Evolutionary conservation across 37 sponge, comb jelly and placozoan species (phyloP).

Genomic region (Tethya wilhelma): DNA sequence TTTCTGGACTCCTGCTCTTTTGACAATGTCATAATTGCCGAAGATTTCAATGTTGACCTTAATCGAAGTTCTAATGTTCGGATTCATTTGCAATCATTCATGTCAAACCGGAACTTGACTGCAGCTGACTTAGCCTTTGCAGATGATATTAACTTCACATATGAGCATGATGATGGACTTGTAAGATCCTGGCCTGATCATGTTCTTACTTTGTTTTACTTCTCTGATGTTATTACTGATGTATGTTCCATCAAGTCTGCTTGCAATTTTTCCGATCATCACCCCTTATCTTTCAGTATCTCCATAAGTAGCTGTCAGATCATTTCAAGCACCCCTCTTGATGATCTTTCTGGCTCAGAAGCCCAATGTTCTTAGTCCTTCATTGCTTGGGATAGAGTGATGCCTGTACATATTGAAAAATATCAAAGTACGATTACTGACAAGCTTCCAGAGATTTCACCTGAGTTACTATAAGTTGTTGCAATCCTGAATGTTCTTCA

Average conservation of each 20-base stretch:
- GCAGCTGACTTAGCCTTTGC: background rate
- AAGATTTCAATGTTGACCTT: background rate
- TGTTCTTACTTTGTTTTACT: background rate
- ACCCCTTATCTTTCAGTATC: background rate
- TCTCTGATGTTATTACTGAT: background rate
- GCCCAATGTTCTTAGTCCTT: no score
- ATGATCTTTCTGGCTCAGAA: background rate
- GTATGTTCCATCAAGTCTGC: background rate
- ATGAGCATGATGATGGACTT: background rate
- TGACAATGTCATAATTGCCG: background rate
- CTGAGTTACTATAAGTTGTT: background rate
- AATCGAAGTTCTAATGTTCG: background rate
- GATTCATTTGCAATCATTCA: background rate
- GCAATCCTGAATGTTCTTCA: background rate
- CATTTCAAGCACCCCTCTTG: background rate
- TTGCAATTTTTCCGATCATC: background rate
- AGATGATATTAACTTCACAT: background rate
- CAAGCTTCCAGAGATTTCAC: background rate
- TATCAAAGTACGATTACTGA: background rate
- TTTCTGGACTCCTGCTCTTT: no score
- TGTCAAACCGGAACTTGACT: background rate
- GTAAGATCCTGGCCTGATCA: background rate
- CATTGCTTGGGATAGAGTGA: background rate
- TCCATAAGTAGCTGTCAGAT: background rate
- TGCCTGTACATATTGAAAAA: background rate